Evolutionary conservation across 2,888 invertebrate genomes (phyloP), one percentile per base, ranked within the genome.

Genomic region (Lasioglossum oenotherae): DNA sequence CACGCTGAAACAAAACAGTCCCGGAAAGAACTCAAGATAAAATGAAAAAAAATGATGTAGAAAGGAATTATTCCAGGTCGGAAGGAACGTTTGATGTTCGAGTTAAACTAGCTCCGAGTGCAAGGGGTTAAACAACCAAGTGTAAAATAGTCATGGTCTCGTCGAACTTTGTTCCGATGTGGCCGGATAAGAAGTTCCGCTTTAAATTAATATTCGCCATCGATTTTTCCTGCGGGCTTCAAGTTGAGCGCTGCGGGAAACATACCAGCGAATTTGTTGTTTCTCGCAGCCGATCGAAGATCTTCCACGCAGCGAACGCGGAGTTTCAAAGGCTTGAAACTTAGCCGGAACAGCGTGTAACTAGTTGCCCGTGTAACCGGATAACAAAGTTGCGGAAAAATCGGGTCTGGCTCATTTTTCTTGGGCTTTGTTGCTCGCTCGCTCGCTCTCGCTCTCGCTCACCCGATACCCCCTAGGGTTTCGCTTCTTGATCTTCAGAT

Each of bases 401-500:
- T 67, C 46, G 46, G 14, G 8, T 46, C 46, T n/a, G 14, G n/a
- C 35, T 44, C 41, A 31, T 27, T 69, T 44, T 78, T 69, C 69
- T 71, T 71, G n/a, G 31, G 19, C 44, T 46, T 60, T 53, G 53
- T 23, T 53, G 44, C 44, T 44, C 27, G 27, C 60, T 27, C 5
- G 60, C 60, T 27, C 60, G 35, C 27, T 38, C 38, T 49, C 19
- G 49, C 38, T 41, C 69, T 49, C 19, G 49, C 38, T 41, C 69
- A 53, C 72, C 41, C 38, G 80, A 80, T 64, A 79, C 80, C 74
- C 60, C 73, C n/a, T 23, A 46, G 74, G 46, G 53, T 82, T 76
- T 83, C 76, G 41, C 72, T 73, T 76, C 71, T 76, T 80, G 82
- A 80, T 80, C 80, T 76, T 64, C 72, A 27, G 60, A 46, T 76